A percentile compares a stretch with the other conserved stretches of the same genome.
Evolutionary conservation across 2,888 invertebrate species (phyloP).

Genomic region (Elysia crispata): DNA sequence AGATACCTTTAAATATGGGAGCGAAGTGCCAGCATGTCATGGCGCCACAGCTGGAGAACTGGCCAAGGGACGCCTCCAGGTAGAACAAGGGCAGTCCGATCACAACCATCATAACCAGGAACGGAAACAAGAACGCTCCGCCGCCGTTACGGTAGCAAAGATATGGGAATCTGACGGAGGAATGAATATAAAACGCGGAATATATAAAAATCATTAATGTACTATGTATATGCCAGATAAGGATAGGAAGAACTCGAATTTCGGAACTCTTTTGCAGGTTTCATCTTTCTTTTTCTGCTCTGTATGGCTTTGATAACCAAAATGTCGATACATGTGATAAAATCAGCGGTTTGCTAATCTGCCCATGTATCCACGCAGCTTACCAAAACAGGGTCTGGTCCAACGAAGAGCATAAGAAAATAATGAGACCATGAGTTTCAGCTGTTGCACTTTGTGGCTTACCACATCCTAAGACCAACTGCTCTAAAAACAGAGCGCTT

Average conservation of each 20-base stretch:
- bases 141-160: conserved; percentile 74
- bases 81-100: conserved; percentile 76
- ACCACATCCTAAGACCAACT: too few species aligned
- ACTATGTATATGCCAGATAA: neutral
- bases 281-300: too few species aligned
- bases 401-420: too few species aligned
- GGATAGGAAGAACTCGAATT: neutral
- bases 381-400: too few species aligned
- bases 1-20: conserved; percentile 76
- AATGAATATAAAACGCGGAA: neutral
- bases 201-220: neutral
- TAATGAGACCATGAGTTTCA: too few species aligned
- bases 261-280: neutral
- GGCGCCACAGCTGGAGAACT: conserved; percentile 75
- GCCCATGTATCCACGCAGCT: too few species aligned
- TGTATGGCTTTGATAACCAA: too few species aligned
- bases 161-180: conserved; percentile 80
- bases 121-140: conserved; percentile 77
- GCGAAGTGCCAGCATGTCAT: conserved; percentile 77
- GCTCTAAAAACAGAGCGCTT: too few species aligned
- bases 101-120: conserved; percentile 73
- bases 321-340: too few species aligned
- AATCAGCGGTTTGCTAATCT: too few species aligned
- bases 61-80: conserved; percentile 76
- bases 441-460: too few species aligned